Base-by-base conservation (phyloP, 2,113 vertebrate species). In the Porphyrio hochstetteri region DNA sequence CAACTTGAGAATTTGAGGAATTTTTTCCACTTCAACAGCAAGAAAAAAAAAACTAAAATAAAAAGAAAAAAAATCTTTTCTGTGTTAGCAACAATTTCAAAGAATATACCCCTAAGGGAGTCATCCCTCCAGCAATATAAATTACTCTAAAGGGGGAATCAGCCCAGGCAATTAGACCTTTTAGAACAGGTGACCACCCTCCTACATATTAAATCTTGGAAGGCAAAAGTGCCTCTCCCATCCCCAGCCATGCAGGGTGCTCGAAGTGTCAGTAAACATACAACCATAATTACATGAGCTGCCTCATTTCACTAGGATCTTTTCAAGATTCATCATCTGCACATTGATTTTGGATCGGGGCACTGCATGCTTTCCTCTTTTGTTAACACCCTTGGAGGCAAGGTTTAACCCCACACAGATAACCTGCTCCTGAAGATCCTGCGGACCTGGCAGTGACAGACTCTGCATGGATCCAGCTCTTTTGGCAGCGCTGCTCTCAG, bases 121-220 rank as follows among this genome's bases (percentile, higher is more conserved):
- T 7, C 52, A 60, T 95, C 74, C 72, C 86, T 94, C 24, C 86
- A 91, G 79, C 74, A 76, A 35, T 67, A 85, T 50, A 92, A 91
- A 87, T 88, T 46, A 33, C 93, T 88, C 53, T 67, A 67, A 79
- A 93, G 90, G 56, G 95, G 87, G 61, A 96, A 61, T 86, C 93
- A 92, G 92, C 56, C 86, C 60, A 87, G 88, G 75, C 80, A 96
- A 90, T 95, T 89, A 93, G 91, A 83, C 50, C 69, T 93, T 93
- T 95, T 65, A 79, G 85, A 92, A 76, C 33, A 91, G 76, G 67
- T 84, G 81, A 92, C 67, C 76, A 38, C n/a, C 46, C 60, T 96
- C 82, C 59, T 59, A 70, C 75, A 8, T 68, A 31, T 68, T 65
- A 56, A 93, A 70, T 90, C 61, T 69, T 48, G 11, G 11, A 53